Evolutionary conservation across 2,888 invertebrate species (phyloP), one percentile per base, ranked within the genome.

Genomic region (Aphidius colemani): DNA sequence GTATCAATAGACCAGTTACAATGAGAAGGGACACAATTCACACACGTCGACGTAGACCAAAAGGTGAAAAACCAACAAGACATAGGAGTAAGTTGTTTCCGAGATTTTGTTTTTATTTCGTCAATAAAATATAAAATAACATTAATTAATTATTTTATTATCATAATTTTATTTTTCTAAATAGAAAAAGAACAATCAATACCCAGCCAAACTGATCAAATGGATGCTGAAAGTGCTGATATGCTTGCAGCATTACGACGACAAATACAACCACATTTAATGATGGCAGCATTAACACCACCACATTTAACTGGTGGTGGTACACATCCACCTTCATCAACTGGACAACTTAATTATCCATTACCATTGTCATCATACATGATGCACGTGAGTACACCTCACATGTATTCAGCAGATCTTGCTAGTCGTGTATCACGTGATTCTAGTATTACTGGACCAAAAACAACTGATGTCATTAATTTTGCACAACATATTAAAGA

Each of bases 21-120:
- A 98, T 98, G 96, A 88, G 96, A 74, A 92, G 97, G 75, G 97
- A 97, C 82, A 96, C 96, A 51, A 96, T 98, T 74, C 97, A 97
- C 83, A 96, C 96, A 64, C 86, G 96, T 68, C 92, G 96, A 83
- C 88, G 96, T 73, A 89, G 96, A 72, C 94, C 94, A 3, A 88
- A 94, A 70, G 90, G 89, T 75, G 90, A 84, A 68, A 84, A 83
- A 70, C 78, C 81, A 41, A 78, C 79, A 40, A 79, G 81, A 72
- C 80, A 81, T 69, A 77, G 82, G 78, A 82, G 82, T 79, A 74
- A 63, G 76, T 65, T 18, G 51, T 11, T 45, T 53, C 61, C 46
- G 59, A 50, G 53, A 62, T 64, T 65, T 59, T 49, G 61, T 66
- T 60, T 61, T 58, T 56, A 50, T 50, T n/a, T n/a, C n/a, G n/a